phyloP scores from a whole-genome alignment of 92 coral and sea anemone genomes.

The Meandrina meandrites region DNA sequence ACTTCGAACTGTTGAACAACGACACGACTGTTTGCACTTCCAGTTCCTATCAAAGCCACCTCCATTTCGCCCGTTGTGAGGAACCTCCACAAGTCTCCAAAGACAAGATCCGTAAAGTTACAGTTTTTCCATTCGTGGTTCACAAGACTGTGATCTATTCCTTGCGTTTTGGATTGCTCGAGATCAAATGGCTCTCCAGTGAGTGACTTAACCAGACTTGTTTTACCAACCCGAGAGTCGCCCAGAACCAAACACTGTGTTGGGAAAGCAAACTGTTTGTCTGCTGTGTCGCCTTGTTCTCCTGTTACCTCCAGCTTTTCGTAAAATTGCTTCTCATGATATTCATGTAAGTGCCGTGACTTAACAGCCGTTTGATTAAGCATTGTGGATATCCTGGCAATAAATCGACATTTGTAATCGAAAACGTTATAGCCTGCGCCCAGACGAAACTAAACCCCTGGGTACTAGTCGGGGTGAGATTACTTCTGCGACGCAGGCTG shows the following conservation, averaged over 20 bases:
- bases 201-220: conserved; percentile 47
- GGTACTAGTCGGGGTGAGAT: too few relatives aligned
- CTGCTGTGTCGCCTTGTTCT: not conserved
- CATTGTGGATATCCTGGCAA: not conserved
- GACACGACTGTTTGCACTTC: not conserved
- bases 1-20: not conserved
- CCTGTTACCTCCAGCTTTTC: not conserved
- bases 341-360: too few relatives aligned
- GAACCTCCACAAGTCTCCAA: conserved; percentile 25
- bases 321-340: not conserved
- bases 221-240: conserved; percentile 46
- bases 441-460: too few relatives aligned
- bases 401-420: not conserved
- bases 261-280: conserved; percentile 30
- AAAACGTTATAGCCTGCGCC: too few relatives aligned
- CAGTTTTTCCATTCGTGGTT: conserved; percentile 38
- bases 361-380: not conserved
- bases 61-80: not conserved
- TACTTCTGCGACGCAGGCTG: too few relatives aligned
- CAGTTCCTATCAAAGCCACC: not conserved
- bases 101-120: conserved; percentile 19
- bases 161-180: conserved; percentile 26
- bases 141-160: conserved; percentile 40
- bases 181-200: conserved; percentile 47
- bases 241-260: conserved; percentile 51